These are phyloP conservation scores for Hemibagrus guttatus DNA, from an alignment of 2,797 vertebrate species.

Conservation along the genomic window DNA sequence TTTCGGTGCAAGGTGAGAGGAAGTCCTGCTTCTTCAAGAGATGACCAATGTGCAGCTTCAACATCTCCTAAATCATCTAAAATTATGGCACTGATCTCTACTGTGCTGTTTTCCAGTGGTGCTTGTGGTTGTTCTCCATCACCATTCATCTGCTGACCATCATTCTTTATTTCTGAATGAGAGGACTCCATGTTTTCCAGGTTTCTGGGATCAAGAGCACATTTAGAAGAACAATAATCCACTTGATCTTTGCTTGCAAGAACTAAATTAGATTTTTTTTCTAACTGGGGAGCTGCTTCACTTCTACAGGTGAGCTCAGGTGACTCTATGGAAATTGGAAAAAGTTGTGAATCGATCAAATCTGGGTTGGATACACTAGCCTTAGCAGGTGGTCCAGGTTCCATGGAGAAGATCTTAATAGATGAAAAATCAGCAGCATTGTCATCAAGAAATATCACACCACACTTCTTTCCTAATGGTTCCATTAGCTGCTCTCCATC, in stretches of 20 bases:
- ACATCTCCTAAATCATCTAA: slow-evolving; percentile 17
- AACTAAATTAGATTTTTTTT: neutral
- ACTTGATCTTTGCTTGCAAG: neutral
- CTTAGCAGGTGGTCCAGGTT: neutral
- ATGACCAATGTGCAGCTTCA: neutral
- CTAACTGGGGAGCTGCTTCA: neutral
- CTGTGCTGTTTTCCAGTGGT: neutral
- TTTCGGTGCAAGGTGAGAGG: neutral
- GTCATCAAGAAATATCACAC: slow-evolving; percentile 6
- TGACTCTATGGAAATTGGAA: neutral
- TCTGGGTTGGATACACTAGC: neutral
- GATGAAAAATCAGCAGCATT: neutral
- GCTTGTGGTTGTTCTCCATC: neutral
- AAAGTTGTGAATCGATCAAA: neutral
- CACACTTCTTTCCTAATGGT: slow-evolving; percentile 10
- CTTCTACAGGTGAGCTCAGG: neutral
- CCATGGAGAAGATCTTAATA: neutral
- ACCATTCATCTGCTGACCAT: neutral
- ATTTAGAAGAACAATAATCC: neutral
- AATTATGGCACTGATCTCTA: neutral
- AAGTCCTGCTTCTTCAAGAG: slow-evolving; percentile 47
- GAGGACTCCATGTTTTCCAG: neutral
- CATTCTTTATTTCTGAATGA: neutral
- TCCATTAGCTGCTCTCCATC: slow-evolving; percentile 5
- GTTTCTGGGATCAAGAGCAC: neutral